Percentiles rank a stretch among this genome's conserved stretches.
Conservation (phyloP, 2,113 vertebrate species). For the Lasiurus borealis region DNA sequence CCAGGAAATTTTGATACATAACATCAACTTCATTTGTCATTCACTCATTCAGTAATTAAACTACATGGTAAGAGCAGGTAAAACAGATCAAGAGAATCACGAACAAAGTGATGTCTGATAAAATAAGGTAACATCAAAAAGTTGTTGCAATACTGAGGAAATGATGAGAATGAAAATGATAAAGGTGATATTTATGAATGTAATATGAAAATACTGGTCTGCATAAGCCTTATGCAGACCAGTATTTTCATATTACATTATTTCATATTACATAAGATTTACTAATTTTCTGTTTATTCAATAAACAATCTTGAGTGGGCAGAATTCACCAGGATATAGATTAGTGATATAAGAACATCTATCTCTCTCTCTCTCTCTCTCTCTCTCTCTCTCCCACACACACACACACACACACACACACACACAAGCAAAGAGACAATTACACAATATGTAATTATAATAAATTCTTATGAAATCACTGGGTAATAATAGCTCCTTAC, state of each 20-base stretch:
- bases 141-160: not conserved
- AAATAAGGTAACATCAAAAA: not conserved
- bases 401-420: not conserved
- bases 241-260: too few species aligned
- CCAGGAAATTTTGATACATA: not conserved
- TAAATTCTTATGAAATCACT: too few species aligned
- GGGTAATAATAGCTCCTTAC: too few species aligned
- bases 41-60: not conserved
- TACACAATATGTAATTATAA: not conserved
- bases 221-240: not conserved
- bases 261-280: not conserved
- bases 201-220: not conserved
- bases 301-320: not conserved
- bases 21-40: not conserved
- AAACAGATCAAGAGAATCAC: slow-evolving; percentile 38
- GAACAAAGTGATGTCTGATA: not conserved
- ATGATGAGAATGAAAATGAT: not conserved
- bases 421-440: not conserved
- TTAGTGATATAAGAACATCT: not conserved
- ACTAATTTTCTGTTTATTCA: not conserved
- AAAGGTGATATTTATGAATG: slow-evolving; percentile 1
- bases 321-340: not conserved
- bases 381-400: not conserved
- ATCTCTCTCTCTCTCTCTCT: too few species aligned
- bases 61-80: not conserved